phyloP scores from a whole-genome alignment of 2,888 invertebrate species.

The Hipparchia semele region DNA sequence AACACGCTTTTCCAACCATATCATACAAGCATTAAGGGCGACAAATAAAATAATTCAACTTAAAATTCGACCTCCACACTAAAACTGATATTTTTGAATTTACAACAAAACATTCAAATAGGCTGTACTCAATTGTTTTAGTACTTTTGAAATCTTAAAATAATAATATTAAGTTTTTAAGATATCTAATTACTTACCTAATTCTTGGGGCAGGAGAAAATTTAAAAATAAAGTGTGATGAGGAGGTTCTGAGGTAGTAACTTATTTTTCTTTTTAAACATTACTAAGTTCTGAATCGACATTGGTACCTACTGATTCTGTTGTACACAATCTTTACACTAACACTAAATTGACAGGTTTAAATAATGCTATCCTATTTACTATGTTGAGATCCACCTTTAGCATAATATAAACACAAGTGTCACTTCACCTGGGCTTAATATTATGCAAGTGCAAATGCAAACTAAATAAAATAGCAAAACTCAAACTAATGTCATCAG shows the following conservation, averaged over 20 bases:
- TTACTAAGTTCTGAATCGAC: neutral
- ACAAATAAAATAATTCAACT: conserved; percentile 32
- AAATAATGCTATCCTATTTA: no score
- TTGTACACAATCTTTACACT: no score
- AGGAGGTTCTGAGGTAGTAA: neutral
- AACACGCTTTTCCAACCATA: conserved; percentile 28
- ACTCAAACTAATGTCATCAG: no score
- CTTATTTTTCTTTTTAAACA: neutral
- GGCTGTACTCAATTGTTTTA: neutral
- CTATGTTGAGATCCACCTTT: no score
- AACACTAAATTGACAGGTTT: no score
- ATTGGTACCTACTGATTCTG: neutral
- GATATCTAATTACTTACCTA: neutral
- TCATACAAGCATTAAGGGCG: conserved; percentile 23
- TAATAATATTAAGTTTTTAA: neutral
- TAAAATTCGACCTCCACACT: conserved; percentile 26
- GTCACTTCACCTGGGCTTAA: no score
- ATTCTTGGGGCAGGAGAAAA: neutral
- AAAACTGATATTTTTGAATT: conserved; percentile 16
- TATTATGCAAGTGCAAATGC: no score
- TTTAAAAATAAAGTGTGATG: neutral
- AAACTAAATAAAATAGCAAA: no score
- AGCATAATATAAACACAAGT: no score
- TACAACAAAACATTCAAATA: neutral
- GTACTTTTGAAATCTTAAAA: neutral